Base-by-base conservation (phyloP, 2,113 vertebrate genomes). In the Indri indri region DNA sequence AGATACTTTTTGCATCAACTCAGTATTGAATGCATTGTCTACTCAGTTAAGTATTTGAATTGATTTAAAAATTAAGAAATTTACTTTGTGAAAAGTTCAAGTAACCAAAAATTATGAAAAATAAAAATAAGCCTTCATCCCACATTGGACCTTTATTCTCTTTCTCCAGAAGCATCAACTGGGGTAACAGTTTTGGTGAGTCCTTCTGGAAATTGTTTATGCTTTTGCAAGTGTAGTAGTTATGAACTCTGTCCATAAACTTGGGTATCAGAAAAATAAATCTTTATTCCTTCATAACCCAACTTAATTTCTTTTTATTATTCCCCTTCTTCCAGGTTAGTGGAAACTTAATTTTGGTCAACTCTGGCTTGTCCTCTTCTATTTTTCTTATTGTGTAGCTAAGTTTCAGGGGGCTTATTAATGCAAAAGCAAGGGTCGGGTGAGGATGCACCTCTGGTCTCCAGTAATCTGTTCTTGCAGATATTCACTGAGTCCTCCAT, bases 51-150 rank as follows among this genome's bases (percentile, higher is more conserved):
- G 66, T 92, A 57, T 54, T 85, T 93, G 34, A 84, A 92, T 87
- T 90, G 1, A 95, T 80, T 92, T 61, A n/a, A 87, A 82, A 90
- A 52, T 88, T 83, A 83, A 45, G 68, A 90, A 32, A 70, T 87
- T 11, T 74, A 65, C 63, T 83, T 83, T n/a, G 34, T 59, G 50
- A 88, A 81, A 94, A 66, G 7, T 70, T 66, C 23, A 54, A 65
- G 50, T n/a, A 66, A 65, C 54, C 50, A 32, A 70, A 79, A 76
- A 94, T 59, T 80, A 65, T 77, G 81, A 94, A 22, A 16, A 73
- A 7, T 57, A 68, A 89, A 70, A 95, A 25, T 50, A 71, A 73
- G 13, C 3, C 27, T 88, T 93, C 70, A 11, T 54, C 25, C 22
- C 12, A 68, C 23, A 22, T 6, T 79, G 63, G 42, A 65, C 20